These are phyloP conservation scores for Tragelaphus imberbis DNA, from an alignment of 2,113 vertebrate species.

Conservation along the genomic window DNA sequence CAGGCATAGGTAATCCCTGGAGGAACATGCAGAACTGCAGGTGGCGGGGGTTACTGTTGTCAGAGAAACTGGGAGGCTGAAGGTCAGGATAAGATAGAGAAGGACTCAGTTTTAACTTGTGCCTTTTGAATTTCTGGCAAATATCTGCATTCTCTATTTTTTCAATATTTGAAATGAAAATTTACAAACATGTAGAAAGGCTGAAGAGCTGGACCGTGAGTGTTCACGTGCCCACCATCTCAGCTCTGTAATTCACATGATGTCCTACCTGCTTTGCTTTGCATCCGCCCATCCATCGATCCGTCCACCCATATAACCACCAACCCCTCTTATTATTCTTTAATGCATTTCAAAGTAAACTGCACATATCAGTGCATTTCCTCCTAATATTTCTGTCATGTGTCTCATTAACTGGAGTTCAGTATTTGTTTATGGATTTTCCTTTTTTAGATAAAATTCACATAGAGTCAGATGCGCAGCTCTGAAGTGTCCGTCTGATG, in stretches of 20 bases:
- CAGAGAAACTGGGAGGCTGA: not conserved
- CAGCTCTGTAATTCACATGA: too few species aligned
- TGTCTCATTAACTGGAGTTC: not conserved
- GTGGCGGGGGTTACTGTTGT: fast-evolving
- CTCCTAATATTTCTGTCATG: not conserved
- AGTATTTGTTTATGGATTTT: not conserved
- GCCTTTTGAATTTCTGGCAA: not conserved
- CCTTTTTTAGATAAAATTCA: not conserved
- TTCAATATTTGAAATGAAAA: not conserved
- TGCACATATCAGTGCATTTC: not conserved
- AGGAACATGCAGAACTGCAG: not conserved
- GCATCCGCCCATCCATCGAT: fast-evolving
- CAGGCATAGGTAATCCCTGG: fast-evolving
- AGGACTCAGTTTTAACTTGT: not conserved
- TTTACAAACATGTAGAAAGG: not conserved
- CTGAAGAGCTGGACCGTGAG: not conserved
- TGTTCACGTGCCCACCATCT: fast-evolving
- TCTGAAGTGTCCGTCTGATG: not conserved
- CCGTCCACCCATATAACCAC: fast-evolving
- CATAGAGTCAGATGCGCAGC: fast-evolving
- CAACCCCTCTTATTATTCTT: not conserved
- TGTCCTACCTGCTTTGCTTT: not conserved
- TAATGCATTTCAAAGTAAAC: not conserved
- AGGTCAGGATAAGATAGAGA: not conserved
- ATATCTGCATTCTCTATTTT: not conserved